These are phyloP conservation scores for Furcifer pardalis DNA, from an alignment of 2,797 vertebrate species.

Conservation along the genomic window DNA sequence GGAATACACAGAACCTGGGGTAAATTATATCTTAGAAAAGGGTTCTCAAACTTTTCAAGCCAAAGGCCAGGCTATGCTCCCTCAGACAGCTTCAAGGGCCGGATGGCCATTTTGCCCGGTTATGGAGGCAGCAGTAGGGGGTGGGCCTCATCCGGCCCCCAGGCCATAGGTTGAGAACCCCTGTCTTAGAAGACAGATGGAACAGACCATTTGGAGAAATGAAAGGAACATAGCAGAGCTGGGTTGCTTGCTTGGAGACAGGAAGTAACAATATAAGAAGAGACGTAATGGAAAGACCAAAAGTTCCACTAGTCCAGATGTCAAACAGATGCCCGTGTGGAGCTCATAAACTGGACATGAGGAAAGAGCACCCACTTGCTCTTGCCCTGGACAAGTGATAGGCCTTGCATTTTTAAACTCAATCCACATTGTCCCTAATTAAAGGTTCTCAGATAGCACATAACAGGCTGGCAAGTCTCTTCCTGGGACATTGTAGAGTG, in stretches of 20 bases:
- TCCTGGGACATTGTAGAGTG: background rate
- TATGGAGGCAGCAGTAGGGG: too few species aligned
- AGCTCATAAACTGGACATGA: background rate
- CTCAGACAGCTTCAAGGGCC: too few species aligned
- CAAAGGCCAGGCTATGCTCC: too few species aligned
- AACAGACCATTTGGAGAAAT: background rate
- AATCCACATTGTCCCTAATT: background rate
- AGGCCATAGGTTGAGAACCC: too few species aligned
- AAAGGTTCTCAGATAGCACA: background rate
- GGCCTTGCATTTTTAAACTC: background rate
- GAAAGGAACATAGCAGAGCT: background rate
- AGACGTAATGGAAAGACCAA: background rate
- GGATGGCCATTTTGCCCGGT: too few species aligned
- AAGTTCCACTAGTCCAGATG: background rate
- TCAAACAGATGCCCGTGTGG: background rate
- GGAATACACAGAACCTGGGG: too few species aligned
- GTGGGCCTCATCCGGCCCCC: too few species aligned
- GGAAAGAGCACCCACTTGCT: background rate
- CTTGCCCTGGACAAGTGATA: background rate
- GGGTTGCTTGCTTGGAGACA: background rate
- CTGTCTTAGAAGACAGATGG: background rate
- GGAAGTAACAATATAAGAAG: background rate
- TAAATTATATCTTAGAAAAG: too few species aligned
- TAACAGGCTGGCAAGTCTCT: background rate
- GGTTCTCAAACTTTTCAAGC: too few species aligned